Evolutionary conservation across 2,888 invertebrate genomes (phyloP).

Genomic region (Thera britannica): DNA sequence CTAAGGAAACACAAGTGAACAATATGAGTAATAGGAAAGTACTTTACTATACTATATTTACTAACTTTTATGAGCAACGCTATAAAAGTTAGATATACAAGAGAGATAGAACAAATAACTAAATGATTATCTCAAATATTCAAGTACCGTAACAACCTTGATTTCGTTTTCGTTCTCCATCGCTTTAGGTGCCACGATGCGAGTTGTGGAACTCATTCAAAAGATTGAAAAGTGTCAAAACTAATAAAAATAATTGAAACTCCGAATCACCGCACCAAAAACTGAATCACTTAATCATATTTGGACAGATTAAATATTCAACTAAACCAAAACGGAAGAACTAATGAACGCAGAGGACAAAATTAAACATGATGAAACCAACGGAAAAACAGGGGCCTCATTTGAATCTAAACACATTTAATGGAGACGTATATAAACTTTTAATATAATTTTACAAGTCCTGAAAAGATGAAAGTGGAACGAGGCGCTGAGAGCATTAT

Average conservation of each 20-base stretch:
- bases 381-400: constrained; percentile 34
- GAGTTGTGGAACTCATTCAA: constrained; percentile 55
- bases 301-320: constrained; percentile 38
- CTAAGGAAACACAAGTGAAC: not conserved
- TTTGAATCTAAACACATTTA: constrained; percentile 49
- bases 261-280: not conserved
- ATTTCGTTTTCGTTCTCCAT: constrained; percentile 76
- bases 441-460: constrained; percentile 50
- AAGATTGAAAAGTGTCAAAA: constrained; percentile 62
- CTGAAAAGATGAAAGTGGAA: constrained; percentile 49
- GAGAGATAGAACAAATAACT: constrained; percentile 39
- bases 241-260: constrained; percentile 34
- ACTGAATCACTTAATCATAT: constrained; percentile 34
- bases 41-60: not conserved
- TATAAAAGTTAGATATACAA: not conserved
- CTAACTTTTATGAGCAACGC: not conserved
- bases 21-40: not conserved
- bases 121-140: constrained; percentile 67
- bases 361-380: constrained; percentile 40
- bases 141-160: constrained; percentile 77
- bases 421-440: constrained; percentile 37
- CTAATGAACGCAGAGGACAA: constrained; percentile 33
- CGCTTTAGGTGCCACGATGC: constrained; percentile 41
- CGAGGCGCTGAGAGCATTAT: constrained; percentile 46
- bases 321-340: constrained; percentile 30